phyloP scores from a whole-genome alignment of 2,888 invertebrate genomes.

The Napeogenes inachia region DNA sequence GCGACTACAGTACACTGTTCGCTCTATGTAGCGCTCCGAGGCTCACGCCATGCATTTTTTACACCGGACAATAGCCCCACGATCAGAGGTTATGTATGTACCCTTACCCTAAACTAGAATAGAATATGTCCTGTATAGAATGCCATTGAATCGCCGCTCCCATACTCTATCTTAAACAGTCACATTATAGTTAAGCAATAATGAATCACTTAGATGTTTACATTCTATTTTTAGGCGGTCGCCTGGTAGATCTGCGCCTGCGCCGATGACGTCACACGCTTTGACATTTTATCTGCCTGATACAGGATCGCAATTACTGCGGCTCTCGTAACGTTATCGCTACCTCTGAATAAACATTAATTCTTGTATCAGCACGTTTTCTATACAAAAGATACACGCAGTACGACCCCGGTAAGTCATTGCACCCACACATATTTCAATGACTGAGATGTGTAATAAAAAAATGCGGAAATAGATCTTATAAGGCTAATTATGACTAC shows the following conservation, averaged over 20 bases:
- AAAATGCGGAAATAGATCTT: too few relatives aligned
- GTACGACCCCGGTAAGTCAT: not conserved
- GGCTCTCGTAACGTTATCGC: conserved; percentile 36
- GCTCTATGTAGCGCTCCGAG: conserved; percentile 33
- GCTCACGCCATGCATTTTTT: conserved; percentile 60
- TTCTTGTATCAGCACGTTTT: conserved; percentile 21
- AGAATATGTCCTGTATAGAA: conserved; percentile 15
- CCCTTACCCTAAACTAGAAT: conserved; percentile 26
- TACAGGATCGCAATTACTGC: conserved; percentile 51
- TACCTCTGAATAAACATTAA: conserved; percentile 30
- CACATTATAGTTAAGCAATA: conserved; percentile 8
- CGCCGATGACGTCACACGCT: conserved; percentile 56
- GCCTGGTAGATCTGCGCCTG: conserved; percentile 52
- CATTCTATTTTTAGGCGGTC: conserved; percentile 60
- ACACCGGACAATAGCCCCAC: conserved; percentile 56
- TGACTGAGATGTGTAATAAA: too few relatives aligned
- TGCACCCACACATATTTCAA: not conserved
- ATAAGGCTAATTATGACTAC: too few relatives aligned
- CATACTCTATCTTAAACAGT: not conserved
- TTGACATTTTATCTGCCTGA: conserved; percentile 46
- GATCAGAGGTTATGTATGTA: conserved; percentile 69
- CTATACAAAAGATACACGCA: conserved; percentile 9
- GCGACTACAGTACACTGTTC: conserved; percentile 22
- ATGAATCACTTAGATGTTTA: conserved; percentile 66
- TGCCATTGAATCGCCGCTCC: not conserved